These are phyloP conservation scores for Ranitomeya variabilis DNA, from an alignment of 2,113 vertebrate species.

Conservation along the genomic window DNA sequence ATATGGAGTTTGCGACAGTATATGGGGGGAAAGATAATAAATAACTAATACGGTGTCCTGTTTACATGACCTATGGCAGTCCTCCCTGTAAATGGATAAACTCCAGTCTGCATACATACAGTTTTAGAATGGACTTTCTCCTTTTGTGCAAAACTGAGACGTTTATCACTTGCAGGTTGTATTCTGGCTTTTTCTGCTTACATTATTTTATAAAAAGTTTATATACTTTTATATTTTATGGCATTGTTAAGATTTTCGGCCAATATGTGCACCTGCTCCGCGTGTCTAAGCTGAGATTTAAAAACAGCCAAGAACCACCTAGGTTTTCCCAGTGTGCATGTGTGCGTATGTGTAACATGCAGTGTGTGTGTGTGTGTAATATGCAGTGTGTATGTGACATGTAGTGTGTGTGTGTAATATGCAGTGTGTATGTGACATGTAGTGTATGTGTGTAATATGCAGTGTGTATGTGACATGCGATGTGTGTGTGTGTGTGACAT, in stretches of 20 bases:
- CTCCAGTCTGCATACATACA: background rate
- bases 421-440: too few species aligned
- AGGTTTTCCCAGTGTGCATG: background rate
- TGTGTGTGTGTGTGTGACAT: too few species aligned
- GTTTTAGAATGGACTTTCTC: slow-evolving; percentile 65
- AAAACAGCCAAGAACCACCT: background rate
- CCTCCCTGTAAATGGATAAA: slow-evolving; percentile 50
- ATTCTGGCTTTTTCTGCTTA: background rate
- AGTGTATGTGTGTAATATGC: too few species aligned
- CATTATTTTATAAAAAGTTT: background rate
- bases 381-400: too few species aligned
- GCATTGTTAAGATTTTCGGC: background rate
- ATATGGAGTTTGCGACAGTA: background rate
- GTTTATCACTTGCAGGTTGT: background rate
- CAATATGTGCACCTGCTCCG: background rate
- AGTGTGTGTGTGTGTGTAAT: too few species aligned
- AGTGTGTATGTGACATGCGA: too few species aligned
- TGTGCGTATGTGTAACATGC: too few species aligned
- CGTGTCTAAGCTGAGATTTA: background rate
- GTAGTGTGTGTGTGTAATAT: too few species aligned
- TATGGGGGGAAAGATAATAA: slow-evolving; percentile 13
- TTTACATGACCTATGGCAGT: slow-evolving; percentile 58
- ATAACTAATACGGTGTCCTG: slow-evolving; percentile 51
- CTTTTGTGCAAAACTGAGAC: slow-evolving; percentile 29
- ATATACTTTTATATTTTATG: background rate